phyloP scores from a whole-genome alignment of 2,888 invertebrate genomes.

The Mantis religiosa region DNA sequence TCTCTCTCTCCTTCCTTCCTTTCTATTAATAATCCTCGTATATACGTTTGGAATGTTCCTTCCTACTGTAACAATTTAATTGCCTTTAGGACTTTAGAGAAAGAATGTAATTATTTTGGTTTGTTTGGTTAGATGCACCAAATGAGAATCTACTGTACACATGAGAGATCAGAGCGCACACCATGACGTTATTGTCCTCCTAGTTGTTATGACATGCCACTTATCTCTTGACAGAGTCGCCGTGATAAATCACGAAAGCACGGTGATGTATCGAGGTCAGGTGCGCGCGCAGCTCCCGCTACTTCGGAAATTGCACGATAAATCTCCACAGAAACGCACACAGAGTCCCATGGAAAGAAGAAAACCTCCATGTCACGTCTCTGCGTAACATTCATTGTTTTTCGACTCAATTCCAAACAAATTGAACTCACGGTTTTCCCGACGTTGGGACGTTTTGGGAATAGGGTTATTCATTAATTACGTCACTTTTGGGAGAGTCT shows the following conservation, averaged over 20 bases:
- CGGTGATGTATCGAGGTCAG: neutral
- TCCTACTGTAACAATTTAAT: neutral
- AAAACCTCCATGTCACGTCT: neutral
- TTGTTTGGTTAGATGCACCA: neutral
- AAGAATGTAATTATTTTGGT: neutral
- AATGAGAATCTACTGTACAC: neutral
- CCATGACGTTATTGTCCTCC: neutral
- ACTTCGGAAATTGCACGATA: slow-evolving; percentile 14
- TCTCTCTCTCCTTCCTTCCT: too few species aligned
- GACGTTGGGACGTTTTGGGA: neutral
- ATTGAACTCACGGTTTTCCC: neutral
- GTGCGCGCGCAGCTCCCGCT: neutral
- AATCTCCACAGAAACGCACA: neutral
- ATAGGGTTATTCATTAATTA: neutral
- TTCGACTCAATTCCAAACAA: neutral
- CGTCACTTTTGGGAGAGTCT: neutral
- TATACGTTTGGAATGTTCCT: too few species aligned
- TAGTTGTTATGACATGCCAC: neutral
- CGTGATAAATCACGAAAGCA: neutral
- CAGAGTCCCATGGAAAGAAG: neutral
- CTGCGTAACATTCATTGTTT: neutral
- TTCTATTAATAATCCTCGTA: too few species aligned
- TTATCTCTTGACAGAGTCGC: neutral
- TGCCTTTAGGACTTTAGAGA: neutral
- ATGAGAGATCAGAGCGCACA: neutral